Base-by-base conservation (phyloP, 2,113 vertebrate species). In the Numida meleagris region DNA sequence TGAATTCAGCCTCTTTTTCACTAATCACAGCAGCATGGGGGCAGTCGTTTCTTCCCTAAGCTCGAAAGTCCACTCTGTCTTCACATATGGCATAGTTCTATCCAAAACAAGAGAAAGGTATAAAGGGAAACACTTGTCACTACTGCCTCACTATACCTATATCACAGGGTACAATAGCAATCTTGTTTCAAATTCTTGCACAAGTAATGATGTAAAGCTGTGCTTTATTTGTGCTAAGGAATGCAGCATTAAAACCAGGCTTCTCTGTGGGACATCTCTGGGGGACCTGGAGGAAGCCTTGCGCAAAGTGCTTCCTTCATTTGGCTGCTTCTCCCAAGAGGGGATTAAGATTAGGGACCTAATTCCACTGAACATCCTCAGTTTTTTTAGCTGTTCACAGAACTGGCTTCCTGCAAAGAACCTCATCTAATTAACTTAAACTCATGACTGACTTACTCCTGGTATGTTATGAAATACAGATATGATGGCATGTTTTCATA, bases 371-470 rank as follows among this genome's bases (percentile, higher is more conserved):
- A 97, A 96, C 97, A 97, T 97, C 98, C 98, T 98, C 96, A 9
- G 98, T 98, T 93, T 98, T 98, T 97, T 98, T 98, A 96, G 95
- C 97, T 95, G 86, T 89, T 89, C 92, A 95, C 93, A 94, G 94
- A 97, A 27, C 90, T 78, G 96, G 97, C 98, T 98, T 98, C 98
- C 98, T 98, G 98, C 96, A 98, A 98, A 97, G 92, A 86, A 72
- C 84, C 88, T 95, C 94, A 75, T 95, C 81, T 95, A 88, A 97
- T 97, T 97, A 92, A 91, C 91, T 82, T 92, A 75, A 94, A 90
- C 95, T 85, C 74, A 16, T 29, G 90, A 86, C 91, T 77, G 94
- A 85, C 95, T 92, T 65, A 66, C 18, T 10, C 29, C 48, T 50
- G 70, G 85, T 93, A 82, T 96, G 93, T 90, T 96, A 61, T 97